Percentiles rank a stretch among this genome's conserved stretches.
phyloP scores from a whole-genome alignment of 2,888 invertebrate species.

The Papilio elwesi region DNA sequence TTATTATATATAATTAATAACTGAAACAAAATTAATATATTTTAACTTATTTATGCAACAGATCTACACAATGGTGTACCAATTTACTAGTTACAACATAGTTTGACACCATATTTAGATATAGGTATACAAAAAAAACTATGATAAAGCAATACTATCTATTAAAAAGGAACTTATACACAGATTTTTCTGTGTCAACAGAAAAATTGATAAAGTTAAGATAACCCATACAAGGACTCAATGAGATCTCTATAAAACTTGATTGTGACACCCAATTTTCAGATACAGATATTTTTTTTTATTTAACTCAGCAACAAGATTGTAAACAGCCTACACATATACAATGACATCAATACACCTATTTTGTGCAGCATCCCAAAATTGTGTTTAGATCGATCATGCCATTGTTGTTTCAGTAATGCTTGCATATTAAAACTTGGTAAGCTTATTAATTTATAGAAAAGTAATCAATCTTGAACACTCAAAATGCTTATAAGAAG shows the following conservation, averaged over 20 bases:
- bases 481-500: slow-evolving; percentile 48
- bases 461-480: slow-evolving; percentile 2
- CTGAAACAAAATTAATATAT: too few species aligned
- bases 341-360: not conserved
- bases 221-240: slow-evolving; percentile 21
- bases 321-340: not conserved
- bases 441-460: not conserved
- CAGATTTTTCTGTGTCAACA: slow-evolving; percentile 28
- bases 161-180: not conserved
- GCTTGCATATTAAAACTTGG: too few species aligned
- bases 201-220: slow-evolving; percentile 22
- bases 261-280: not conserved
- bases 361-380: not conserved
- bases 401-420: too few species aligned
- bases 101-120: too few species aligned
- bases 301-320: not conserved
- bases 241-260: slow-evolving; percentile 19
- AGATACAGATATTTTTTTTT: not conserved
- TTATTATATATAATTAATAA: too few species aligned
- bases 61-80: too few species aligned
- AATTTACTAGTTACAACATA: too few species aligned
- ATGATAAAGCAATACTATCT: slow-evolving; percentile 1
- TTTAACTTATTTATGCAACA: too few species aligned
- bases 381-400: too few species aligned
- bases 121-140: not conserved